Conservation (phyloP, 2,888 invertebrate genomes). For the Toxonevra muliebris region DNA sequence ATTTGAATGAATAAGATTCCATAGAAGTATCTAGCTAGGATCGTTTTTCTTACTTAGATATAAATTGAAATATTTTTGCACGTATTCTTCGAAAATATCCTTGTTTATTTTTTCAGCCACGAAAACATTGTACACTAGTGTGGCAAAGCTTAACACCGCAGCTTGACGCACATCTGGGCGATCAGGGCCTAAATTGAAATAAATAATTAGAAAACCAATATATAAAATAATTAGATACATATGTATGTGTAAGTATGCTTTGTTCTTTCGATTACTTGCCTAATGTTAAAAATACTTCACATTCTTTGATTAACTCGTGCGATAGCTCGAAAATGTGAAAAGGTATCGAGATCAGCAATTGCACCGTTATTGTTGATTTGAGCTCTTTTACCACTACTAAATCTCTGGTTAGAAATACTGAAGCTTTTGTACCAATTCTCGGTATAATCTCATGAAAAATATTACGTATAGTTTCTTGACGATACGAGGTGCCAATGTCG, state of each 20-base stretch:
- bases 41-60: conserved; percentile 69
- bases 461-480: conserved; percentile 77
- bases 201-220: too few species aligned
- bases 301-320: conserved; percentile 67
- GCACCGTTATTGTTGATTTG: conserved; percentile 73
- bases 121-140: conserved; percentile 73
- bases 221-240: too few species aligned
- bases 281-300: conserved; percentile 68
- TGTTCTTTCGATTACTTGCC: conserved; percentile 43
- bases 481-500: conserved; percentile 76
- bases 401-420: conserved; percentile 73
- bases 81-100: conserved; percentile 76
- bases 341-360: conserved; percentile 74
- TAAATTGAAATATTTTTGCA: conserved; percentile 76
- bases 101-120: conserved; percentile 67
- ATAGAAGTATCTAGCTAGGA: too few species aligned
- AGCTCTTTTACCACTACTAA: conserved; percentile 71
- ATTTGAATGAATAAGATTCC: background rate
- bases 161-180: conserved; percentile 71
- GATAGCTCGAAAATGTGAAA: conserved; percentile 74
- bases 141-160: conserved; percentile 76
- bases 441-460: conserved; percentile 78
- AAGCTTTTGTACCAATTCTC: conserved; percentile 73
- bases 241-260: background rate
- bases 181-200: conserved; percentile 58